phyloP scores from a whole-genome alignment of 1,140 invertebrate genomes.

The Drosophila parabipectinata region DNA sequence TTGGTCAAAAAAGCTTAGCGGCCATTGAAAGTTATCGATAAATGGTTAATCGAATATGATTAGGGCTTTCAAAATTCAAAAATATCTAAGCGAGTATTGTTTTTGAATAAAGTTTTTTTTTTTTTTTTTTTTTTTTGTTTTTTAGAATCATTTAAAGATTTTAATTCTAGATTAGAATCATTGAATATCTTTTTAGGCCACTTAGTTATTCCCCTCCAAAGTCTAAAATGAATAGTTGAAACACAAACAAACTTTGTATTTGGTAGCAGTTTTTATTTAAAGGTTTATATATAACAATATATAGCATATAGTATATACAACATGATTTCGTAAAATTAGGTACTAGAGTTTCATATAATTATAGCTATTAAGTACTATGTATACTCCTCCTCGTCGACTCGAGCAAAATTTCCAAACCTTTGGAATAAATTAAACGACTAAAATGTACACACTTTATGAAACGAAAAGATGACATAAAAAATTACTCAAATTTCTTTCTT shows the following conservation, averaged over 20 bases:
- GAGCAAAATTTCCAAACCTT: slow-evolving; percentile 71
- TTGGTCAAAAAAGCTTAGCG: neutral
- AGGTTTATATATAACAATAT: slow-evolving; percentile 66
- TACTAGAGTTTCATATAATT: slow-evolving; percentile 74
- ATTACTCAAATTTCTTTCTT: slow-evolving; percentile 4
- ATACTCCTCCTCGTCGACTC: slow-evolving; percentile 58
- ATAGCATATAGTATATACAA: slow-evolving; percentile 71
- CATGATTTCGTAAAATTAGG: slow-evolving; percentile 73
- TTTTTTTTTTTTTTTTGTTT: no score
- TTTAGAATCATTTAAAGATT: no score
- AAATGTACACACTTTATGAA: slow-evolving; percentile 76
- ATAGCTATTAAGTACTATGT: slow-evolving; percentile 73
- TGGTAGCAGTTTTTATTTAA: slow-evolving; percentile 80
- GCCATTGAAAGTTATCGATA: no score
- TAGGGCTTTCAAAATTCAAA: no score
- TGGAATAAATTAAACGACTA: slow-evolving; percentile 78
- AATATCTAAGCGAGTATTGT: no score
- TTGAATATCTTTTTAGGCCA: no score
- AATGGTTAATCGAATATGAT: no score
- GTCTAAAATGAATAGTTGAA: no score
- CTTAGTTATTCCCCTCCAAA: no score
- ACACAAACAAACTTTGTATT: slow-evolving; percentile 34
- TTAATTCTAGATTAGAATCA: no score
- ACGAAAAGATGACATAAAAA: slow-evolving; percentile 53
- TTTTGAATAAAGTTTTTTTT: neutral